Evolutionary conservation across 2,888 invertebrate species (phyloP).

Genomic region (Epistrophe eligans): DNA sequence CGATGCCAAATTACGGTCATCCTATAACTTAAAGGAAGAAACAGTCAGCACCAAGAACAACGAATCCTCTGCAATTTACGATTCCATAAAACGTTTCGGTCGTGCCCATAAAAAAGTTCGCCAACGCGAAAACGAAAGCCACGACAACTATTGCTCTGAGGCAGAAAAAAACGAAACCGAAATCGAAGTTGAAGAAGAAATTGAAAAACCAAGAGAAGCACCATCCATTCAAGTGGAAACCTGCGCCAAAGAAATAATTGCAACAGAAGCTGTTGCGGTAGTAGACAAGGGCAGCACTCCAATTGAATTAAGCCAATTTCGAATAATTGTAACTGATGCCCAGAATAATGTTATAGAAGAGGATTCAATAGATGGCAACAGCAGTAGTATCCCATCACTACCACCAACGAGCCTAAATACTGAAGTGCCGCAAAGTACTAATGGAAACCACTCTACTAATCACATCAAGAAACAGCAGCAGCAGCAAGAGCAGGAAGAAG

Average conservation of each 20-base stretch:
- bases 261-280: background rate
- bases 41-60: constrained; percentile 22
- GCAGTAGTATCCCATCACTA: constrained; percentile 7
- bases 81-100: constrained; percentile 82
- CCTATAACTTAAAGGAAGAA: constrained; percentile 80
- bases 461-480: constrained; percentile 6
- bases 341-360: constrained; percentile 83
- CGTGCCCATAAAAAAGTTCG: constrained; percentile 82
- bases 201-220: constrained; percentile 80
- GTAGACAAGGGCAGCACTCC: constrained; percentile 14
- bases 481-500: constrained; percentile 36
- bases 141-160: constrained; percentile 38
- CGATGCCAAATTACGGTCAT: constrained; percentile 87
- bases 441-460: constrained; percentile 34
- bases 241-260: constrained; percentile 79
- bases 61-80: constrained; percentile 78
- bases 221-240: constrained; percentile 81
- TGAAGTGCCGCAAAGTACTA: constrained; percentile 34
- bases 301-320: constrained; percentile 77
- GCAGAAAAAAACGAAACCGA: constrained; percentile 73
- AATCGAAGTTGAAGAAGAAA: constrained; percentile 77
- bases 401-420: constrained; percentile 25
- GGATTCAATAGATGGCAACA: constrained; percentile 80
- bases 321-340: constrained; percentile 83
- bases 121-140: constrained; percentile 78